phyloP scores from a whole-genome alignment of 2,797 vertebrate genomes.

The Channallabes apus region DNA sequence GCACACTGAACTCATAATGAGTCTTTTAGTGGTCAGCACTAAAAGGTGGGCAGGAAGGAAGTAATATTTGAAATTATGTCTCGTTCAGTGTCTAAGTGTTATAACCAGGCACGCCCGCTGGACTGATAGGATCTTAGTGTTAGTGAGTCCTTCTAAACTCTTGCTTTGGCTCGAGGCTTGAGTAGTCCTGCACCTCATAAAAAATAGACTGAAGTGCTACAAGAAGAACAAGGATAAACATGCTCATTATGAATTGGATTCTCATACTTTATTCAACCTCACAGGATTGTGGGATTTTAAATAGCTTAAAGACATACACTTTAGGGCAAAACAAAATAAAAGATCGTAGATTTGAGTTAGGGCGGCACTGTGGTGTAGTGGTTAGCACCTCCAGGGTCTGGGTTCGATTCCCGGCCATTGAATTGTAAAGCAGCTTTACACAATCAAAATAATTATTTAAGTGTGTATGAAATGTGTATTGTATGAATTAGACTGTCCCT shows the following conservation, averaged over 20 bases:
- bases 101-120: slow-evolving; percentile 46
- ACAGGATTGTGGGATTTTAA: slow-evolving; percentile 27
- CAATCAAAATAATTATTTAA: too few species aligned
- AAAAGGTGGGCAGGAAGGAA: slow-evolving; percentile 58
- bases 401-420: too few species aligned
- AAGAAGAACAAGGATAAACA: slow-evolving; percentile 14
- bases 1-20: slow-evolving; percentile 34
- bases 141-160: slow-evolving; percentile 24
- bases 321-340: not conserved
- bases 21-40: slow-evolving; percentile 39
- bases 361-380: not conserved
- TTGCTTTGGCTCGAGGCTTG: slow-evolving; percentile 40
- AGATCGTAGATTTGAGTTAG: slow-evolving; percentile 16
- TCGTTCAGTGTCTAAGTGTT: slow-evolving; percentile 38
- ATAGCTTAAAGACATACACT: slow-evolving; percentile 15
- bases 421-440: too few species aligned
- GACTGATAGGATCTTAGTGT: slow-evolving; percentile 51
- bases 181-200: not conserved
- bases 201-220: slow-evolving; percentile 15
- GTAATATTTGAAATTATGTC: slow-evolving; percentile 35
- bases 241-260: slow-evolving; percentile 20
- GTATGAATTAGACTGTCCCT: too few species aligned
- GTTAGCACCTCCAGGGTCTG: too few species aligned
- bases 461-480: too few species aligned
- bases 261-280: slow-evolving; percentile 1